Conservation (phyloP, 1,140 invertebrate species). For the Ptiloglossa arizonensis region DNA sequence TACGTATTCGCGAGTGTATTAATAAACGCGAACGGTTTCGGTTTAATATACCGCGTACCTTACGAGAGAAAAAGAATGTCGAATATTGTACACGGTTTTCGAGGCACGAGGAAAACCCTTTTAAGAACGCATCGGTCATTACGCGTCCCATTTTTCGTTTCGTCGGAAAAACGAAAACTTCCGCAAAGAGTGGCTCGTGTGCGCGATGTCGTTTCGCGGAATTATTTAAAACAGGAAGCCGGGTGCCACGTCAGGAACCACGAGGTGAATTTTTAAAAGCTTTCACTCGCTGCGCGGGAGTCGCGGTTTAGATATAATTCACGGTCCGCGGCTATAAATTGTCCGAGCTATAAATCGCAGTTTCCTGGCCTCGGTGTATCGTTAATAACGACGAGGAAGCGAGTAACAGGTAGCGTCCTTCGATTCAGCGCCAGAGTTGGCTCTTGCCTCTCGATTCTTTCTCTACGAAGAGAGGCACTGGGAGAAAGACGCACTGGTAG, state of each 20-base stretch:
- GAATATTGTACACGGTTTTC: too few species aligned
- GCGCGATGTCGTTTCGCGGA: neutral
- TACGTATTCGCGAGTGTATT: too few species aligned
- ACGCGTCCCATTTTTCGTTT: neutral
- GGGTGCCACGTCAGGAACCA: neutral
- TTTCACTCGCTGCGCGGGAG: neutral
- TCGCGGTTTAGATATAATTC: slow-evolving; percentile 28
- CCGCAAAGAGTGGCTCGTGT: too few species aligned
- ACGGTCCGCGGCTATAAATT: slow-evolving; percentile 22
- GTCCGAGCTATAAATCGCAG: slow-evolving; percentile 14
- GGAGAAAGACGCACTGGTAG: too few species aligned
- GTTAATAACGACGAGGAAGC: slow-evolving; percentile 12
- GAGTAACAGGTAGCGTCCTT: slow-evolving; percentile 41
- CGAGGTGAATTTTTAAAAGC: slow-evolving; percentile 6
- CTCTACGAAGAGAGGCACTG: neutral
- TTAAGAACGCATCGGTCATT: slow-evolving; percentile 15
- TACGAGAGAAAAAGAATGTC: too few species aligned
- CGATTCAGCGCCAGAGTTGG: neutral
- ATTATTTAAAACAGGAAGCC: neutral
- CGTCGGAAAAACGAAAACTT: too few species aligned
- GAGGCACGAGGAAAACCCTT: too few species aligned
- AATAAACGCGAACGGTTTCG: too few species aligned
- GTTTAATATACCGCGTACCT: too few species aligned
- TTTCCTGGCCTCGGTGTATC: neutral
- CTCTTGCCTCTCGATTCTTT: neutral